These are phyloP conservation scores for Sarcophilus harrisii DNA, from an alignment of 2,797 vertebrate genomes.

Conservation along the genomic window DNA sequence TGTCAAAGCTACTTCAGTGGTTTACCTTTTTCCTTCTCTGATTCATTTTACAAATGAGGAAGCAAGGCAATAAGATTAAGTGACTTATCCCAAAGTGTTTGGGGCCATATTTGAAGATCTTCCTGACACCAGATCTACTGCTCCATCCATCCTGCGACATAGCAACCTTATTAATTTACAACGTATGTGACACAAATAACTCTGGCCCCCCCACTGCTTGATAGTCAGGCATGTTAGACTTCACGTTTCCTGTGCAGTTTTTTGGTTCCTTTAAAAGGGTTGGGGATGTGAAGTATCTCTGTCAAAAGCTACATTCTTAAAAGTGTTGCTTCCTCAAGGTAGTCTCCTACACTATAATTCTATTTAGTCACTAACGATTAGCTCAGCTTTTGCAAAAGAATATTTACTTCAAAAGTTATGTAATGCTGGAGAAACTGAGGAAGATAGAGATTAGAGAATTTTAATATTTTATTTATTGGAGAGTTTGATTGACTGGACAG, in stretches of 20 bases:
- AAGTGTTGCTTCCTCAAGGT: neutral
- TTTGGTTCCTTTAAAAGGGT: neutral
- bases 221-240: neutral
- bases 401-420: no score
- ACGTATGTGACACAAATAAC: neutral
- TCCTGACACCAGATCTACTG: neutral
- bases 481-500: no score
- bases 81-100: neutral
- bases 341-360: neutral
- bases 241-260: neutral
- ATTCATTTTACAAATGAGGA: neutral
- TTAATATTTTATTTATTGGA: no score
- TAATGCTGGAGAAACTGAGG: no score
- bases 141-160: neutral
- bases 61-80: neutral
- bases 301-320: neutral
- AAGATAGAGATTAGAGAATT: no score
- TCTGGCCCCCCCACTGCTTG: neutral
- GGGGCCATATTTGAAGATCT: neutral
- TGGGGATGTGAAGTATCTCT: neutral
- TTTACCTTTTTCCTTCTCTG: neutral
- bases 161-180: neutral
- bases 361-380: neutral
- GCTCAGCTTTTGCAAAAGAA: neutral
- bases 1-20: neutral